Percentiles rank a stretch among this genome's conserved stretches.
phyloP scores from a whole-genome alignment of 2,888 invertebrate species.

The Ennomos erosarius region DNA sequence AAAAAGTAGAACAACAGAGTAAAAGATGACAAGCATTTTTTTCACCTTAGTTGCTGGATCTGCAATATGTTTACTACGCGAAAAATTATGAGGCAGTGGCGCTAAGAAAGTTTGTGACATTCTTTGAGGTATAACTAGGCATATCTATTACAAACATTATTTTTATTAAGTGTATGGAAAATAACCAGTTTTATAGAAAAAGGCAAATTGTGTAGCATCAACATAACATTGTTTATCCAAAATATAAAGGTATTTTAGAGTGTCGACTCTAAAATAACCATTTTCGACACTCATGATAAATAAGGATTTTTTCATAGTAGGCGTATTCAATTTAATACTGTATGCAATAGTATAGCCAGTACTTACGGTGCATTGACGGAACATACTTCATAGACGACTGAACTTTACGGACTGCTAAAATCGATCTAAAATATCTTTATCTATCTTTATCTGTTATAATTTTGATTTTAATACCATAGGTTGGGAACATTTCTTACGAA shows the following conservation, averaged over 20 bases:
- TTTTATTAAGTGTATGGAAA: constrained; percentile 11
- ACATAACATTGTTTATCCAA: not conserved
- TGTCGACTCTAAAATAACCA: not conserved
- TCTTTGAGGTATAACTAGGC: not conserved
- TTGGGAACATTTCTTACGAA: constrained; percentile 6
- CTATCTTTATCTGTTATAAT: not conserved
- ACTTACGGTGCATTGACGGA: too few species aligned
- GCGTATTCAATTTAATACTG: not conserved
- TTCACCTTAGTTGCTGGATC: too few species aligned
- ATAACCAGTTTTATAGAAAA: constrained; percentile 10
- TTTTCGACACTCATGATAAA: not conserved
- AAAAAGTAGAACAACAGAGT: too few species aligned
- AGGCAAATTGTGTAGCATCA: not conserved
- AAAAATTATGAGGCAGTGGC: constrained; percentile 16
- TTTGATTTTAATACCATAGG: too few species aligned
- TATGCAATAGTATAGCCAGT: too few species aligned
- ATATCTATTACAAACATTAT: constrained; percentile 12
- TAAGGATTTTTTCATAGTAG: not conserved
- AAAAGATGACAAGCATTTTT: too few species aligned
- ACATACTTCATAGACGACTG: too few species aligned
- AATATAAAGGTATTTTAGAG: not conserved
- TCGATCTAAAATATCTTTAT: not conserved
- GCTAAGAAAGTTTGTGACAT: constrained; percentile 29
- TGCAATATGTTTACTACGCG: too few species aligned
- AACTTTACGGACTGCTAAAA: too few species aligned